These are phyloP conservation scores for Rhopalosiphum maidis DNA, from an alignment of 1,140 invertebrate genomes.

Conservation along the genomic window DNA sequence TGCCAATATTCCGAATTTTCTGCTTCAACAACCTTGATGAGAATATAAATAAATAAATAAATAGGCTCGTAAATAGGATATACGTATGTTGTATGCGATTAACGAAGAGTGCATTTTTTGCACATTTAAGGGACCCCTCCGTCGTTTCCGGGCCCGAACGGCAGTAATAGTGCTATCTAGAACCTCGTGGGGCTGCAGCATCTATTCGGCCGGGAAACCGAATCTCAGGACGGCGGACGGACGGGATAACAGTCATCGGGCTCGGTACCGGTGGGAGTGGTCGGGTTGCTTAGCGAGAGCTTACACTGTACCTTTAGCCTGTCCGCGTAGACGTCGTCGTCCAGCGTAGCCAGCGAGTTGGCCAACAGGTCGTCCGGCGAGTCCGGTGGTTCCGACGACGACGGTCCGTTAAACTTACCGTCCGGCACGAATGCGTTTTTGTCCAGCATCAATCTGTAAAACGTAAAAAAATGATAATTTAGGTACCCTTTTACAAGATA, in stretches of 20 bases:
- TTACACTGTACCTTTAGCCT: constrained; percentile 61
- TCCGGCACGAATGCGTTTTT: constrained; percentile 68
- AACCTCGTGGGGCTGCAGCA: constrained; percentile 61
- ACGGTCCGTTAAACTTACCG: constrained; percentile 65
- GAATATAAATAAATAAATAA: background rate
- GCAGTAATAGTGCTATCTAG: constrained; percentile 44
- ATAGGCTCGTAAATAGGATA: background rate
- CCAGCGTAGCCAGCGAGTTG: constrained; percentile 69
- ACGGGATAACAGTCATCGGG: constrained; percentile 36
- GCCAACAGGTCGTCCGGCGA: constrained; percentile 65
- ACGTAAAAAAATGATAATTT: constrained; percentile 61
- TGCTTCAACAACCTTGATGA: background rate
- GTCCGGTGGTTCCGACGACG: constrained; percentile 61
- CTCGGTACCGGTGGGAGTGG: constrained; percentile 57
- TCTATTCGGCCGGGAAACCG: constrained; percentile 59
- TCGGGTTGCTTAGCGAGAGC: constrained; percentile 58
- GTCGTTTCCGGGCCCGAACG: background rate
- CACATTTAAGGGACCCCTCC: background rate
- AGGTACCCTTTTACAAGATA: background rate
- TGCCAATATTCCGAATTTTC: background rate
- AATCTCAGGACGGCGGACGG: constrained; percentile 59
- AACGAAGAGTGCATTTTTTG: background rate
- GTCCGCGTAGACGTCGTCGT: constrained; percentile 64
- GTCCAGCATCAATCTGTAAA: constrained; percentile 73
- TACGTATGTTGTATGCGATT: background rate